Base-by-base conservation (phyloP, 92 coral and sea anemone genomes). In the Bergia puertoricense region DNA sequence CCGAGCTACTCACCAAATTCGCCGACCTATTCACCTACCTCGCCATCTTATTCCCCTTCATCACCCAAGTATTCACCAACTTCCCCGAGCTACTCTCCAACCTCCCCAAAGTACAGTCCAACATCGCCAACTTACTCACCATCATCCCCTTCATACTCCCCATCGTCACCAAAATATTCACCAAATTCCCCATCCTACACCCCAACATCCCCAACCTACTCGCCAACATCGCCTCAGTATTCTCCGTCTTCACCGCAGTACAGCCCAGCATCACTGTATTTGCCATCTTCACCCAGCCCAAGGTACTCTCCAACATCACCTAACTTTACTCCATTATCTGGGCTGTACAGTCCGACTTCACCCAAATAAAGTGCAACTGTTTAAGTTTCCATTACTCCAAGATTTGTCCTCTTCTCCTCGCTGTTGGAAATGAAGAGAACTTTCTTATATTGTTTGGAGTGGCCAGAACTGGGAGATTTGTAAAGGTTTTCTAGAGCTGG, bases 101-200 rank as follows among this genome's bases (percentile, higher is more conserved):
- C 98, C 0, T 96, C 98, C 11, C 99, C 99, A 42, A 92, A 93
- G 62, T 97, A 97, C 89, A 94, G 97, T 18, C 99, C 99, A 11
- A 86, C 92, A 6, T 96, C 99, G 30, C 99, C 99, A 36, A 90
- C 94, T 0, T 95, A 96, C 80, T 92, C 95, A 2, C 99, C 99
- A 2, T 90, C 94, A 1, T 95, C 99, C 37, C 99, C 99, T 4
- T 93, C 98, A 0, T 96, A 96, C 81, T 96, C 98, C 2, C 99
- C 99, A 30, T 89, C 99, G 30, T 96, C 99, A 22, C 98, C 99
- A 13, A 92, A 91, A 88, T 96, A 96, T 86, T 95, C 98, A 69
- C 99, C 99, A 11, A 90, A 98, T 43, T 96, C 99, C 1, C 99
- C 98, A 43, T 93, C 94, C 89, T 96, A 96, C 96, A 94, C 95